These are phyloP conservation scores for Orchestia grillus DNA, from an alignment of 1,140 invertebrate genomes.

Conservation along the genomic window DNA sequence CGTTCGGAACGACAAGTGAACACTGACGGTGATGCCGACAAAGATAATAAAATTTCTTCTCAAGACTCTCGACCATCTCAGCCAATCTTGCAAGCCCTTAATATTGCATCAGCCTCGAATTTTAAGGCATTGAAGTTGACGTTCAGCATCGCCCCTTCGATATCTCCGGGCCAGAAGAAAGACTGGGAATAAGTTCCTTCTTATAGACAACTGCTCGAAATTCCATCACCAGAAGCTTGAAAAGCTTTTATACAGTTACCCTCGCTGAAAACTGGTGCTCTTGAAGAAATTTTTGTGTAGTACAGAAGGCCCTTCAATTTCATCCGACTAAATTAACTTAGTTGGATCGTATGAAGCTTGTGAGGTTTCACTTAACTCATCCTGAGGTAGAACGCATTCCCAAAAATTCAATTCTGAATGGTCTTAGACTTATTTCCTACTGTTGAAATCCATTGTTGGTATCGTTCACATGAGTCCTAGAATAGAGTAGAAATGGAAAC, in stretches of 20 bases:
- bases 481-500: background rate
- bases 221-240: background rate
- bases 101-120: conserved; percentile 34
- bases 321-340: background rate
- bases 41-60: background rate
- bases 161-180: background rate
- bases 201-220: background rate
- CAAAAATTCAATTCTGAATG: too few species aligned
- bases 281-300: background rate
- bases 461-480: background rate
- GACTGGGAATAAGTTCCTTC: background rate
- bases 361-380: background rate
- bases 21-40: background rate
- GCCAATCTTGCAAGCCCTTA: background rate
- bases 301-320: background rate
- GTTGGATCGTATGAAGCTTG: background rate
- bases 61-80: conserved; percentile 9
- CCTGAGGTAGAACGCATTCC: background rate
- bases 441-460: background rate
- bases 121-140: background rate
- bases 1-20: background rate
- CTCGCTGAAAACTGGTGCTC: background rate
- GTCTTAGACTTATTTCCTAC: too few species aligned
- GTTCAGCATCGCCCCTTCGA: background rate
- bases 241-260: background rate